phyloP scores from a whole-genome alignment of 1,140 invertebrate species.

The Brachionus sp. region DNA sequence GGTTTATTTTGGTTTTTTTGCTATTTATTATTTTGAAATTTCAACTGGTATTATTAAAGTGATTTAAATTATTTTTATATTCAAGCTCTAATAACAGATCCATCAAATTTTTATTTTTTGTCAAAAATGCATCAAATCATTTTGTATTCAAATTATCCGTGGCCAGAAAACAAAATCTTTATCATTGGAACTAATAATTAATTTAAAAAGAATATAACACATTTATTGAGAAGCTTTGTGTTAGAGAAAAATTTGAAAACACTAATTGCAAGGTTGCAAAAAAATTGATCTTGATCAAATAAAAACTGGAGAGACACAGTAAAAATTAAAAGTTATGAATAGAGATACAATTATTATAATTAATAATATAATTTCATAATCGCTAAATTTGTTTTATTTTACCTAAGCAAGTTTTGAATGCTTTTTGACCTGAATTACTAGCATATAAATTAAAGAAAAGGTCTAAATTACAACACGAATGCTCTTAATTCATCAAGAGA shows the following conservation, averaged over 20 bases:
- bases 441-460: not conserved
- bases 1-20: not conserved
- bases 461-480: not conserved
- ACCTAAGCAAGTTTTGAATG: not conserved
- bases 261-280: not conserved
- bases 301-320: not conserved
- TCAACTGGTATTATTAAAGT: not conserved
- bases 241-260: not conserved
- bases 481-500: not conserved
- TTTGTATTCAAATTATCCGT: not conserved
- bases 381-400: not conserved
- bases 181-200: not conserved
- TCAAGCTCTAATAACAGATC: too few relatives aligned
- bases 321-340: not conserved
- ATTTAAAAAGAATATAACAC: not conserved
- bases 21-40: not conserved
- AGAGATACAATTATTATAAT: not conserved
- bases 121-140: not conserved
- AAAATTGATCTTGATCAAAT: not conserved
- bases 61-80: too few relatives aligned
- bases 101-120: not conserved
- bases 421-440: not conserved
- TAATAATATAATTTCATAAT: not conserved
- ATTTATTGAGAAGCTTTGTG: not conserved
- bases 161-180: not conserved